These are phyloP conservation scores for Calameuta idolon DNA, from an alignment of 2,888 invertebrate species.

Conservation along the genomic window DNA sequence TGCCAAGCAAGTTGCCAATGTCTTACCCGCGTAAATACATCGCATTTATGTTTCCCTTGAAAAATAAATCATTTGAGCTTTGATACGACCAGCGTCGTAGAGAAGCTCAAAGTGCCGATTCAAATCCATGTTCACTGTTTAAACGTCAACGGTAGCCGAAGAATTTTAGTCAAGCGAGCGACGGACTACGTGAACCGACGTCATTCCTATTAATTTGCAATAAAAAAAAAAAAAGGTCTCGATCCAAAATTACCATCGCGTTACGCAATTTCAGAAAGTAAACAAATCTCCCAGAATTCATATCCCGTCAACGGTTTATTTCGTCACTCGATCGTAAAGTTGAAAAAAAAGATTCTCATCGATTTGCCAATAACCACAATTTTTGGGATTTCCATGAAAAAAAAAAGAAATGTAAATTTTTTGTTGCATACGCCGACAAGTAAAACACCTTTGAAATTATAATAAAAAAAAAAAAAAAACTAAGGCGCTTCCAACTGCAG, in stretches of 20 bases:
- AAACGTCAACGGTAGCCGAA: neutral
- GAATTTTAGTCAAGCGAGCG: neutral
- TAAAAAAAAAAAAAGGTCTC: neutral
- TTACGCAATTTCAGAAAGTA: neutral
- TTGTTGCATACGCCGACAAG: neutral
- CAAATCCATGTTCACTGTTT: neutral
- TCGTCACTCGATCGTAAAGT: neutral
- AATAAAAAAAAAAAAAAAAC: too few relatives aligned
- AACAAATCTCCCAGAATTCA: neutral
- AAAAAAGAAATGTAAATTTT: neutral
- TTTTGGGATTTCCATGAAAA: neutral
- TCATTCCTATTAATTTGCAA: neutral
- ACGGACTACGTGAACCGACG: neutral
- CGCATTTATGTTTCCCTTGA: neutral
- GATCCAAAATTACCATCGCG: neutral
- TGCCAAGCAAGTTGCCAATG: conserved; percentile 35
- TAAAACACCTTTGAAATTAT: too few relatives aligned
- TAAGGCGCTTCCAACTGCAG: neutral
- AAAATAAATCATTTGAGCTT: neutral
- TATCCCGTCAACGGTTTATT: neutral
- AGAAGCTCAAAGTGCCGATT: neutral
- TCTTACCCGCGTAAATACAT: conserved; percentile 29
- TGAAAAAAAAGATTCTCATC: neutral
- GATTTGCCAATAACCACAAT: neutral
- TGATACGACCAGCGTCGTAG: neutral